Evolutionary conservation across 2,113 vertebrate genomes (phyloP), one percentile per base, ranked within the genome.

Genomic region (Scomber colias): DNA sequence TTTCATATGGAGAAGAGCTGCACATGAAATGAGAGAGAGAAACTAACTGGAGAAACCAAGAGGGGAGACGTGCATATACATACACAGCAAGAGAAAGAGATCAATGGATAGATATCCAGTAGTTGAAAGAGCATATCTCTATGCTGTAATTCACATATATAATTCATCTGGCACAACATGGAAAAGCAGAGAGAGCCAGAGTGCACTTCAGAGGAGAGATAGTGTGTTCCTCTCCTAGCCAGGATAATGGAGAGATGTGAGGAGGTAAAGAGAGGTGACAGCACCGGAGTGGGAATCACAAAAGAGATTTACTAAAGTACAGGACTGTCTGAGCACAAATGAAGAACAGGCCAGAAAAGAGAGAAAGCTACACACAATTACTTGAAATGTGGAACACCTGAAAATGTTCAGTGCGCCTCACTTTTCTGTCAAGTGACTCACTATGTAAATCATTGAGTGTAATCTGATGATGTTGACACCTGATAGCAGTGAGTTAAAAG

Each of bases 71-170:
- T 35, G 16, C 69, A 45, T 73, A 65, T 21, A 51, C 50, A 82
- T 74, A 49, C 55, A 30, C 54, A 51, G 27, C 60, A 35, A 75
- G 15, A 71, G 53, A 65, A 59, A 60, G 55, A 69, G 67, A 85
- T 88, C 64, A 79, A 73, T 50, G 56, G 51, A 71, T 60, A 79
- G 57, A 85, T 80, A 64, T 65, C 27, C 54, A 50, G 71, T 63
- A 82, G 73, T 80, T 88, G 73, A 85, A 88, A 88, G 86, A 85
- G 80, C 67, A 77, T 85, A 71, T 84, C 63, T 72, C 68, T 68
- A 17, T 74, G 80, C 65, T 75, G 77, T 81, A 83, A 78, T 78
- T 80, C 80, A 83, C 83, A 86, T 89, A 57, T 81, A 83, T 86
- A 81, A 86, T 83, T 89, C 53, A 86, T 83, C 74, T 44, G 14